phyloP scores from a whole-genome alignment of 2,113 vertebrate genomes.

The Pseudorectes ferrugineus region DNA sequence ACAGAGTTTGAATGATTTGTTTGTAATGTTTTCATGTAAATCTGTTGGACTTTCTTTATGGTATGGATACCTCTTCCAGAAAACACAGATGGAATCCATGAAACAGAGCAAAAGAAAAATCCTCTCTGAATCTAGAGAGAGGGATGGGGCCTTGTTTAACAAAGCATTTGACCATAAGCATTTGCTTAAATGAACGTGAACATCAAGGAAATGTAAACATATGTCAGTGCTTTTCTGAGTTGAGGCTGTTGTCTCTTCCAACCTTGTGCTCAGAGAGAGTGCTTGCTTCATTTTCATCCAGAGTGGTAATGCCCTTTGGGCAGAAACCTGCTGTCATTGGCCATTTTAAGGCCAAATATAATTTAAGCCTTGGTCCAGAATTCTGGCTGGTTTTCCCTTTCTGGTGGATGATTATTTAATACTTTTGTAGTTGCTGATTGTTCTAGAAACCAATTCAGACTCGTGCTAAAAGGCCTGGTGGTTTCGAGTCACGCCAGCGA shows the following conservation, averaged over 20 bases:
- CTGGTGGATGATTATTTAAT: constrained; percentile 20
- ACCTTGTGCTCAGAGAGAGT: not conserved
- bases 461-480: not conserved
- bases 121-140: not conserved
- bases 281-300: not conserved
- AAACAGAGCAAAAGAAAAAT: not conserved
- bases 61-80: constrained; percentile 8
- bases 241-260: not conserved
- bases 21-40: constrained; percentile 16
- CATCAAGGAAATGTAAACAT: constrained; percentile 25
- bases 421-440: not conserved
- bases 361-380: not conserved
- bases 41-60: not conserved
- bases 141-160: not conserved
- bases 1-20: not conserved
- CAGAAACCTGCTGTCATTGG: not conserved
- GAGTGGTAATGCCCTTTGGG: not conserved
- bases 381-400: not conserved
- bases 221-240: constrained; percentile 3
- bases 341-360: not conserved
- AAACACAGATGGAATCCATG: constrained; percentile 38
- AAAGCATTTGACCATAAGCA: constrained; percentile 16
- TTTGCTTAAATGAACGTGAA: constrained; percentile 27
- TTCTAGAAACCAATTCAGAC: not conserved
- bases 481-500: not conserved